Base-by-base conservation (phyloP, 2,113 vertebrate species). In the Orcinus orca region DNA sequence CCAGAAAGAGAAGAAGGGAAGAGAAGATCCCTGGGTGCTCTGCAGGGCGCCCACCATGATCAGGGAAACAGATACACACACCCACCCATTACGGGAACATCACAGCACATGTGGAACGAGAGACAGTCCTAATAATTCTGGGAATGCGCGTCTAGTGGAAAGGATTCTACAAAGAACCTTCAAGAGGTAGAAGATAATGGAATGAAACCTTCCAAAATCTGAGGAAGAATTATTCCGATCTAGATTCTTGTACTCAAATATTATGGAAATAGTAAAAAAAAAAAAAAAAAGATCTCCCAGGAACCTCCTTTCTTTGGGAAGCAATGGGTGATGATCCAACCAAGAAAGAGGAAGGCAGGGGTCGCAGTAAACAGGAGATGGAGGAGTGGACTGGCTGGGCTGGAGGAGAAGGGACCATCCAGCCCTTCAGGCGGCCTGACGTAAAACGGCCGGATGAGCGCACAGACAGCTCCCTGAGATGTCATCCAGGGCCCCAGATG, bases 61-160 rank as follows among this genome's bases (percentile, higher is more conserved):
- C 50, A 21, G 29, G 17, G 55, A 29, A 21, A 12, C 2, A 18
- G 17, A 33, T 3, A 29, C 6, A 1, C 70, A 29, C 1, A 0
- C 9, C 25, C 7, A 1, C 23, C 53, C 23, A 4, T 25, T 21
- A 12, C 5, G 8, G 2, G 10, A 14, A 47, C 60, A 41, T 62
- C 5, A 14, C n/a, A 18, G 60, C 36, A 9, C 21, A 36, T 11
- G 5, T 31, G 86, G 67, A 29, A 29, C 33, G 50, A 73, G 23
- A 82, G 60, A 82, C 36, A 44, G 62, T 33, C n/a, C 15, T 47
- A 25, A 36, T 58, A 47, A 25, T 17, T 38, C 36, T 55, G 44
- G 18, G 5, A 8, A 8, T 3, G 25, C 4, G 9, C 2, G 0
- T 14, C 5, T 47, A 25, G 44, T 36, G 38, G 31, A 2, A 21